Conservation (phyloP, 2,888 invertebrate genomes). For the Melieria crassipennis region DNA sequence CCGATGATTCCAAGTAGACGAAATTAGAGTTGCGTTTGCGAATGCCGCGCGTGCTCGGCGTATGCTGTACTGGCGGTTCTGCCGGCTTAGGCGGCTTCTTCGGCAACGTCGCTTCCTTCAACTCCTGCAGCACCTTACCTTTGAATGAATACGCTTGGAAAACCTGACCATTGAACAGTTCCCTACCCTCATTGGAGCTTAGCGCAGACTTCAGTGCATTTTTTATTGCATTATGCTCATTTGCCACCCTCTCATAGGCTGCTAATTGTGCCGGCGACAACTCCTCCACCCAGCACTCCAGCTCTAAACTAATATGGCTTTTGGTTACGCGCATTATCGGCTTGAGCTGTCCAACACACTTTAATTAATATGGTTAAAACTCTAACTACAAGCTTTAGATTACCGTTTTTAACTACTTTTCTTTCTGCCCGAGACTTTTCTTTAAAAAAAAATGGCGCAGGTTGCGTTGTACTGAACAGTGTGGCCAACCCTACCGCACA, state of each 20-base stretch:
- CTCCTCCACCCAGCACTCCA: slow-evolving; percentile 80
- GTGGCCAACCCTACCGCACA: slow-evolving; percentile 9
- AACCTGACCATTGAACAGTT: slow-evolving; percentile 74
- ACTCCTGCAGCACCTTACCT: slow-evolving; percentile 64
- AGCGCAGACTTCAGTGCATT: slow-evolving; percentile 68
- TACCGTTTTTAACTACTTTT: not conserved
- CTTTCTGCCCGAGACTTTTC: slow-evolving; percentile 17
- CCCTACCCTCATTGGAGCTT: slow-evolving; percentile 69
- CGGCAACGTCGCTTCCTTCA: slow-evolving; percentile 60
- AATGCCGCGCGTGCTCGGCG: slow-evolving; percentile 42
- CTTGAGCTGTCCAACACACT: slow-evolving; percentile 2
- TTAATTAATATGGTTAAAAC: not conserved
- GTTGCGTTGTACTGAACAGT: slow-evolving; percentile 8
- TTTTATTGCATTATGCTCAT: slow-evolving; percentile 75
- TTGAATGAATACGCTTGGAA: slow-evolving; percentile 74
- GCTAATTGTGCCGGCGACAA: slow-evolving; percentile 74
- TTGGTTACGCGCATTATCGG: slow-evolving; percentile 55
- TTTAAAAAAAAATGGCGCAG: slow-evolving; percentile 23
- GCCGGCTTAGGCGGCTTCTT: slow-evolving; percentile 55
- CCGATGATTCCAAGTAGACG: slow-evolving; percentile 62
- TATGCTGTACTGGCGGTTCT: slow-evolving; percentile 46
- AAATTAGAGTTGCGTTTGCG: slow-evolving; percentile 54
- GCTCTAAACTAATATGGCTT: slow-evolving; percentile 67
- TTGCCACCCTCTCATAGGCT: slow-evolving; percentile 72
- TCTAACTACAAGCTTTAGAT: not conserved